A percentile compares a stretch with the other conserved stretches of the same genome.
Evolutionary conservation across 2,888 invertebrate genomes (phyloP).

Genomic region (Tachina fera): DNA sequence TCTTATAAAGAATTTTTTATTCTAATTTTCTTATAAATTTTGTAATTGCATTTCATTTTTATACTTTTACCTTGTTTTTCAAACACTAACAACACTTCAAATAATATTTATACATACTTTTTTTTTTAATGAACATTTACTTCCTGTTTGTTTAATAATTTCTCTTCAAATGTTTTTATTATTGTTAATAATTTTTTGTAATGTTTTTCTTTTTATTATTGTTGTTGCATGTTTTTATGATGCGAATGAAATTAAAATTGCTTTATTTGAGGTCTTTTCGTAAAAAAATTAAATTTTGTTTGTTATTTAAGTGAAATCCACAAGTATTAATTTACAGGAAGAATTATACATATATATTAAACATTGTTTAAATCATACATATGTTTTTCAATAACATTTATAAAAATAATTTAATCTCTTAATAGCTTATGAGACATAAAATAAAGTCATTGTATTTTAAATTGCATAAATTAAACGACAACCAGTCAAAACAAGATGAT

Average conservation of each 20-base stretch:
- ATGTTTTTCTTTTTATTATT: constrained; percentile 16
- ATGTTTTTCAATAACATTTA: constrained; percentile 8
- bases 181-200: constrained; percentile 20
- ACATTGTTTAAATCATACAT: neutral
- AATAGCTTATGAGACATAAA: neutral
- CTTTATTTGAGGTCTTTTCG: constrained; percentile 28
- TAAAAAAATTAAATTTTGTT: constrained; percentile 1
- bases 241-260: constrained; percentile 34
- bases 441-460: constrained; percentile 31
- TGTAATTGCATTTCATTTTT: neutral
- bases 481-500: neutral
- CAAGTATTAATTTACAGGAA: constrained; percentile 44
- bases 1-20: neutral
- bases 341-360: neutral
- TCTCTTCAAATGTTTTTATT: constrained; percentile 30
- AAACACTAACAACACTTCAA: constrained; percentile 6
- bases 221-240: constrained; percentile 25
- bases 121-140: constrained; percentile 15
- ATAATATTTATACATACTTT: neutral
- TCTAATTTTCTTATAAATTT: neutral
- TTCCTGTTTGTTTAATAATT: constrained; percentile 45
- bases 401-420: constrained; percentile 6
- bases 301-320: constrained; percentile 18
- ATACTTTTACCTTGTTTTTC: constrained; percentile 21
- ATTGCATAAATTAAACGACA: neutral